A percentile compares a stretch with the other conserved stretches of the same genome.
Conservation (phyloP, 64 coral and sea anemone species). For the Montipora capricornis region DNA sequence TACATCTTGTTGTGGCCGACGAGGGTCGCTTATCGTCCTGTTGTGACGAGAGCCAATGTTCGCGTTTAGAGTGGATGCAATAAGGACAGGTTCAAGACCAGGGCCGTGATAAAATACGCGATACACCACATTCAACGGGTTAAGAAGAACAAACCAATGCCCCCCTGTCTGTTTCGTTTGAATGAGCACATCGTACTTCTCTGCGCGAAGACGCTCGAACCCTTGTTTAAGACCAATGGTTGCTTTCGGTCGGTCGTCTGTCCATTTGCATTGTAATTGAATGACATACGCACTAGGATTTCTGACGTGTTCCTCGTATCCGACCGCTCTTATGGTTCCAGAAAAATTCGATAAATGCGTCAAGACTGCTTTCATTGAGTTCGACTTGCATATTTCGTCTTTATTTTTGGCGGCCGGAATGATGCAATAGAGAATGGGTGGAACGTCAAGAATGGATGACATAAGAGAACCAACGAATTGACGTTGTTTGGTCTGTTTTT, state of each 20-base stretch:
- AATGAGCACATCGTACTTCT: background rate
- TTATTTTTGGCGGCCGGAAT: background rate
- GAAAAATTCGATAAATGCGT: background rate
- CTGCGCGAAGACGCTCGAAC: background rate
- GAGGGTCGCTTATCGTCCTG: background rate
- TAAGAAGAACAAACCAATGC: background rate
- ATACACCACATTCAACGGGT: background rate
- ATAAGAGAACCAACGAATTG: background rate
- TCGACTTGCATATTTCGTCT: background rate
- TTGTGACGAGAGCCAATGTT: background rate
- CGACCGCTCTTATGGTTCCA: background rate
- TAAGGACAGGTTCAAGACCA: background rate
- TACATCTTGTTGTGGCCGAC: background rate
- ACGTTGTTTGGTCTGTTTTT: background rate
- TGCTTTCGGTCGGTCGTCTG: too few relatives aligned
- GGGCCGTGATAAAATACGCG: background rate
- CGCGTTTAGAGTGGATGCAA: background rate
- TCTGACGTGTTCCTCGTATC: background rate
- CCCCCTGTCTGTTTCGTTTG: background rate
- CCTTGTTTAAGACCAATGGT: background rate
- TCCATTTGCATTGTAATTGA: too few relatives aligned
- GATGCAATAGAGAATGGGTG: background rate
- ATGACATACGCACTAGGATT: background rate
- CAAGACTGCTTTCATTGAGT: background rate
- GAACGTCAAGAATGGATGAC: background rate